Evolutionary conservation across 2,113 vertebrate genomes (phyloP).

Genomic region (Craseonycteris thonglongyai): DNA sequence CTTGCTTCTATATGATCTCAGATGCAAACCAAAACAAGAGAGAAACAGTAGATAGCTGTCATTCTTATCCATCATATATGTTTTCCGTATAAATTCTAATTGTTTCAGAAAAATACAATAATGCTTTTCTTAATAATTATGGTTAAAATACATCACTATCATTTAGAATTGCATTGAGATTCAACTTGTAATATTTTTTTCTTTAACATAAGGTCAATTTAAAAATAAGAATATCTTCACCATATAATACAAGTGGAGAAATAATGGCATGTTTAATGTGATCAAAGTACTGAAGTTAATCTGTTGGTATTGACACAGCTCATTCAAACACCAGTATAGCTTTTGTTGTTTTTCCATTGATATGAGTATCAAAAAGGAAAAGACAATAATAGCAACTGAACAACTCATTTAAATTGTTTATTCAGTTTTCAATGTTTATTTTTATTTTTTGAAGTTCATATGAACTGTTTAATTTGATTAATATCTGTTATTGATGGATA

Average conservation of each 20-base stretch:
- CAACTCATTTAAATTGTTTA: neutral
- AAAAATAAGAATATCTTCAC: neutral
- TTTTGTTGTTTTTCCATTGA: neutral
- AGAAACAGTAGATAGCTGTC: neutral
- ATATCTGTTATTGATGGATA: neutral
- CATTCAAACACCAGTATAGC: neutral
- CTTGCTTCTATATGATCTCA: neutral
- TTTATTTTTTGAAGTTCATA: neutral
- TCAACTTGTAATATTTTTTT: neutral
- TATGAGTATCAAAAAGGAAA: neutral
- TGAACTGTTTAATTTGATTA: neutral
- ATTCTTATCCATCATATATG: neutral
- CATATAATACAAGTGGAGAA: neutral
- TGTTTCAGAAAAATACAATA: neutral
- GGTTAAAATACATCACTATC: neutral
- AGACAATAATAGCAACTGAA: neutral
- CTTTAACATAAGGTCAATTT: neutral
- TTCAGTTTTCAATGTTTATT: neutral
- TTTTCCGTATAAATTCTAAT: neutral
- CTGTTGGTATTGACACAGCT: neutral
- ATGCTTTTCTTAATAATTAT: neutral
- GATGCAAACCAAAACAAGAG: neutral
- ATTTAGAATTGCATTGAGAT: neutral
- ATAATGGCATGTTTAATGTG: neutral
- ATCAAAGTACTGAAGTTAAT: neutral